phyloP scores from a whole-genome alignment of 2,797 vertebrate genomes.

The Chelmon rostratus region DNA sequence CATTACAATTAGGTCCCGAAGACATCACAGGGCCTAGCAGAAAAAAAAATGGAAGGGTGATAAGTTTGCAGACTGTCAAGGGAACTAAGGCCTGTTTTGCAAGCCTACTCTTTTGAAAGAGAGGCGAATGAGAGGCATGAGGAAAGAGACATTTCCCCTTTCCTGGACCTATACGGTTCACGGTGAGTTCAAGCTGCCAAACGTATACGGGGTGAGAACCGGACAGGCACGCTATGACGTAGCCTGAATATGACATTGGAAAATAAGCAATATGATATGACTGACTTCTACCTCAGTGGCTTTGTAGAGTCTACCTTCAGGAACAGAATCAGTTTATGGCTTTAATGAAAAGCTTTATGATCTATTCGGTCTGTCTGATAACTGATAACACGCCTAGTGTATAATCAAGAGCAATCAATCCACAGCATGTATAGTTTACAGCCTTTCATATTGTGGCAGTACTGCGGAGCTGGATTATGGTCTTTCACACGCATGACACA shows the following conservation, averaged over 20 bases:
- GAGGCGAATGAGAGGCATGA: conserved; percentile 56
- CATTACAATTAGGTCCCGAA: conserved; percentile 52
- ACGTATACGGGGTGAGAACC: conserved; percentile 46
- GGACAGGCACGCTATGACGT: conserved; percentile 48
- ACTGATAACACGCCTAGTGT: conserved; percentile 37
- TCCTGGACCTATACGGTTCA: conserved; percentile 70
- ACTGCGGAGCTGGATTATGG: conserved; percentile 25
- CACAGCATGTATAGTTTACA: conserved; percentile 9
- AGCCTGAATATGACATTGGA: conserved; percentile 47
- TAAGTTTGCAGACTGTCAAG: conserved; percentile 67
- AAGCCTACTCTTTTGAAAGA: conserved; percentile 67
- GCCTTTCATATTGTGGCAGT: conserved; percentile 14
- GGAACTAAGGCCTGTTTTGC: conserved; percentile 67
- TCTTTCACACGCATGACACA: conserved; percentile 34
- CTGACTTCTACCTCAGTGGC: conserved; percentile 26
- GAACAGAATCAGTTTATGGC: conserved; percentile 43
- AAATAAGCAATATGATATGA: conserved; percentile 64
- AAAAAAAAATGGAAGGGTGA: conserved; percentile 57
- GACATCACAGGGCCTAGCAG: conserved; percentile 34
- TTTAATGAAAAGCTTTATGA: conserved; percentile 39
- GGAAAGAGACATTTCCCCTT: conserved; percentile 76
- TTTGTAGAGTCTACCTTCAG: conserved; percentile 31
- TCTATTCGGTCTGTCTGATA: conserved; percentile 26
- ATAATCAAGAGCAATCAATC: conserved; percentile 44
- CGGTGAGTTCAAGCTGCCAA: conserved; percentile 73